Evolutionary conservation across 2,888 invertebrate species (phyloP).

Genomic region (Amaurobius ferox): DNA sequence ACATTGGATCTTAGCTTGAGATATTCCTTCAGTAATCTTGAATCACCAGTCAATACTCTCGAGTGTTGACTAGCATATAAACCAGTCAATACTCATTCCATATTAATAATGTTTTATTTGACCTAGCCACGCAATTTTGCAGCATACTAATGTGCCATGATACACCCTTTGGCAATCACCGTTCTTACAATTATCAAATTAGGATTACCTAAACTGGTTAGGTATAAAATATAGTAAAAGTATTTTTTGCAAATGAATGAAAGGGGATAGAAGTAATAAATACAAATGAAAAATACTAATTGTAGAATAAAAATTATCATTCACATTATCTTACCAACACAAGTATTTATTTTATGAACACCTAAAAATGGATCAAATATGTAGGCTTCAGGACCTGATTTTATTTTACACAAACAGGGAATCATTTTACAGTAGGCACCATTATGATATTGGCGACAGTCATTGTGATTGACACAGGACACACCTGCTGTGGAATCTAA

Average conservation of each 20-base stretch:
- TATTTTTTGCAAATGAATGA: not conserved
- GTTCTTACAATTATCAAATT: too few relatives aligned
- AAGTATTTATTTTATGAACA: constrained; percentile 44
- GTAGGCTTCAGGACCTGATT: constrained; percentile 25
- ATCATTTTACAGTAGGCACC: constrained; percentile 59
- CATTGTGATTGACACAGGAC: constrained; percentile 30
- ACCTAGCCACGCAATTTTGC: too few relatives aligned
- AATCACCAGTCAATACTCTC: too few relatives aligned
- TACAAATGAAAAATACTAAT: not conserved
- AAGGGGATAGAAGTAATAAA: not conserved
- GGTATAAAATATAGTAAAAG: too few relatives aligned
- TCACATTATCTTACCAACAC: constrained; percentile 61
- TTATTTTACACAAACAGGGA: constrained; percentile 44
- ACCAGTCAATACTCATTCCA: too few relatives aligned
- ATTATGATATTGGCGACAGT: constrained; percentile 46
- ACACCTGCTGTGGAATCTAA: constrained; percentile 48
- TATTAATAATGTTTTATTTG: too few relatives aligned
- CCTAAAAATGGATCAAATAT: constrained; percentile 29
- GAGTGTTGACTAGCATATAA: too few relatives aligned
- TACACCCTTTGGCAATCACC: too few relatives aligned
- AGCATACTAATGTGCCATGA: too few relatives aligned
- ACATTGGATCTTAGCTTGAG: too few relatives aligned
- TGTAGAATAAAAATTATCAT: not conserved
- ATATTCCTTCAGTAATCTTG: too few relatives aligned
- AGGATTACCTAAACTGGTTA: too few relatives aligned